Base-by-base conservation (phyloP, 2,113 vertebrate genomes). In the Leuciscus idus region DNA sequence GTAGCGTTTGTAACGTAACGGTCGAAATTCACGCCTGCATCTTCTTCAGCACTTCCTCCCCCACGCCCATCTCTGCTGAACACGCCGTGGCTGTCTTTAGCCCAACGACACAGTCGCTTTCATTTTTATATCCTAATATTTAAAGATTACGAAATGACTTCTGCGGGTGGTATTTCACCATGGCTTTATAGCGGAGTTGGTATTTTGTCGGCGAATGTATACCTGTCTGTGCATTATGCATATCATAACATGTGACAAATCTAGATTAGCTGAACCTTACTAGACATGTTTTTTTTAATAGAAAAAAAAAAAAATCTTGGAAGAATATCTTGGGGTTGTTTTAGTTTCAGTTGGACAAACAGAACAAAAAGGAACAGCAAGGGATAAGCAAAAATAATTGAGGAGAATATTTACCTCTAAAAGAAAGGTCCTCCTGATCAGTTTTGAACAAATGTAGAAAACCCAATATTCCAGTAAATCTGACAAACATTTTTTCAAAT, bases 41-140 rank as follows among this genome's bases (percentile, higher is more conserved):
- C 46, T 84, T 82, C n/a, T 82, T 48, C 70, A 66, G 62, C 43
- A 83, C 26, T 78, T 89, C 33, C 80, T 85, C 81, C 81, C 70
- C 81, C 81, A 84, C 88, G 85, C 88, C 88, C 81, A 84, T 86
- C 66, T 76, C 46, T 43, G 39, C 52, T 15, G 26, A 15, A 28
- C 64, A 68, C 28, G 46, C 59, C 30, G 15, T 15, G 48, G 28
- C 28, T 75, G 85, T 9, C 68, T 86, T 72, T 15, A 81, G 61
- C 46, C 26, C 19, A 28, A 33, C 57, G n/a, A 6, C 62, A 23
- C 61, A 50, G 79, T 50, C 61, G 81, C 8, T 77, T 77, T 77
- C 8, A 55, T 55, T 30, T 55, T 4, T 30, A 21, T 55, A 57
- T 7, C 55, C 19, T 57, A 55, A 33, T 30, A 11, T 77, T 77